Evolutionary conservation across 2,797 vertebrate genomes (phyloP).

Genomic region (Eospalax fontanierii): DNA sequence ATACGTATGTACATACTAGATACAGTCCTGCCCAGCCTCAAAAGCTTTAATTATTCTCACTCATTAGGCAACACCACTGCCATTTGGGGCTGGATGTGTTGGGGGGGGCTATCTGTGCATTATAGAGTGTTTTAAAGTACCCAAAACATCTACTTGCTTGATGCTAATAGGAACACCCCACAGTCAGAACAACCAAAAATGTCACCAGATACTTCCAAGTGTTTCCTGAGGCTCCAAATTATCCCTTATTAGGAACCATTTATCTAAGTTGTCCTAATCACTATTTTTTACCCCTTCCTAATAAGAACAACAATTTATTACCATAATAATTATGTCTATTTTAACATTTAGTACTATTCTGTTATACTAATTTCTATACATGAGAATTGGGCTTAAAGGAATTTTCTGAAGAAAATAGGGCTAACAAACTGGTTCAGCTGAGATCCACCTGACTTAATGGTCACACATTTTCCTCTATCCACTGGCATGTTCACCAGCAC

Average conservation of each 20-base stretch:
- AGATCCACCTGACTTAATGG: neutral
- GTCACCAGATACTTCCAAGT: neutral
- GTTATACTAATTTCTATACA: neutral
- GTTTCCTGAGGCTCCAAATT: neutral
- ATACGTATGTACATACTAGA: no score
- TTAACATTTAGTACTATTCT: neutral
- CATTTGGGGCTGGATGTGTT: neutral
- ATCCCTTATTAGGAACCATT: neutral
- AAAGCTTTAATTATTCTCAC: neutral
- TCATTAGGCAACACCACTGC: neutral
- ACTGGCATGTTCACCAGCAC: neutral
- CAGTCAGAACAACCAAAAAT: neutral
- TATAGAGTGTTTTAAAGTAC: neutral
- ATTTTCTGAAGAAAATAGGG: neutral
- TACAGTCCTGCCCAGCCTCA: no score
- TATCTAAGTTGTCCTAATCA: neutral
- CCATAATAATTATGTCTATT: neutral
- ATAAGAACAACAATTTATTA: neutral
- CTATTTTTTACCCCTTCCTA: neutral
- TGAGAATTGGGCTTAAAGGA: neutral
- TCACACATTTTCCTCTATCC: neutral
- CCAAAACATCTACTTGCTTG: neutral
- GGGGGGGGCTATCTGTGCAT: neutral
- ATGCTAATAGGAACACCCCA: neutral
- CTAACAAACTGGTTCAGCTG: neutral